Base-by-base conservation (phyloP, 2,797 vertebrate species). In the Hyperoplus immaculatus region DNA sequence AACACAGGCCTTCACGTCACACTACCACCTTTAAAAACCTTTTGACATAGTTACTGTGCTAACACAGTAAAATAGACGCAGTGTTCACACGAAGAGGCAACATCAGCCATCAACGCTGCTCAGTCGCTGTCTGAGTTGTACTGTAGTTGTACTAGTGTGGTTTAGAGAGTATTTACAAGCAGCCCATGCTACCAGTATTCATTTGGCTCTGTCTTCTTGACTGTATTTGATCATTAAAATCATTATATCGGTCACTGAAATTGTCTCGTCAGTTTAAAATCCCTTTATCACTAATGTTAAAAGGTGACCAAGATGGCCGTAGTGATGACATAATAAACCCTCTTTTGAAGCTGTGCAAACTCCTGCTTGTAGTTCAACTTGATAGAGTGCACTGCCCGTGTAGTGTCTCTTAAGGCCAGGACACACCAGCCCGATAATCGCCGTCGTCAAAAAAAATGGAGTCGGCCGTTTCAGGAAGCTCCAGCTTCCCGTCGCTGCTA, bases 291-390 rank as follows among this genome's bases (percentile, higher is more conserved):
- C 47, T 42, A 13, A 41, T 39, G n/a, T 16, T 57, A 55, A 29
- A 29, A 1, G n/a, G 65, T 38, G 68, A 59, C 15, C 5, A 14
- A 9, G 4, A 64, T 65, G 60, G 58, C 73, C 47, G 50, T 15
- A 3, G 42, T 45, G 75, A 16, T 3, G 49, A 61, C 41, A 0
- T 15, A 12, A 11, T 2, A 16, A 49, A 45, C 53, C 0, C 21
- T 72, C 7, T 64, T 77, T 71, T 72, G 81, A 81, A 87, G 78
- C 84, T 85, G 87, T 89, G 86, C 88, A 87, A 91, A 91, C 75
- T 72, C 69, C 70, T 79, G 87, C 88, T 66, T 69, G 63, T 71
- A 51, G 69, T 66, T 85, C 57, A 45, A 45, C 60, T 53, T 38
- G 6, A 11, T 36, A 78, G 71, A 78, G 77, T 71, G 53, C 78